Evolutionary conservation across 1,140 invertebrate species (phyloP).

Genomic region (Drosophila parvula): DNA sequence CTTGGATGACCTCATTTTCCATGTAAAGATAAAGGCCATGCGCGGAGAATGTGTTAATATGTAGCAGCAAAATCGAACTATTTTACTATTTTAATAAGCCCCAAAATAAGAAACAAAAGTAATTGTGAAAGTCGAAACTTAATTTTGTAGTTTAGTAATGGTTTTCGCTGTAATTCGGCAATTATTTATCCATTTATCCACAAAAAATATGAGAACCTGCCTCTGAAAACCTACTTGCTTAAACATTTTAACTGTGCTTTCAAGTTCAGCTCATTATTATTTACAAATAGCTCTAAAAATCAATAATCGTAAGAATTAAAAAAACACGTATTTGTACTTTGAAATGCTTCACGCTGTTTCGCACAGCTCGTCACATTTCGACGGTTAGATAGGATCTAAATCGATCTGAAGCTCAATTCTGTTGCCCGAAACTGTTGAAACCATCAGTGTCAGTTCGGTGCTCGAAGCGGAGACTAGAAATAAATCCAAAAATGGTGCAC

Average conservation of each 20-base stretch:
- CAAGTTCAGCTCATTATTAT: slow-evolving; percentile 2
- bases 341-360: slow-evolving; percentile 31
- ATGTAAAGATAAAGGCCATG: no score
- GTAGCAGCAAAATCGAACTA: no score
- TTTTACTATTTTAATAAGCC: no score
- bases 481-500: slow-evolving; percentile 51
- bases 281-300: not conserved
- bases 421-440: not conserved
- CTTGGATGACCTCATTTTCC: no score
- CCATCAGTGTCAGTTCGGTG: slow-evolving; percentile 21
- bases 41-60: no score
- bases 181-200: no score
- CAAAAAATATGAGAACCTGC: not conserved
- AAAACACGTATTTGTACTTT: not conserved
- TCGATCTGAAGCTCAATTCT: slow-evolving; percentile 5
- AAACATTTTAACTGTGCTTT: not conserved
- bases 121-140: no score
- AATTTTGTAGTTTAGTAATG: no score
- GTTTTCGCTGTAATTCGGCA: no score
- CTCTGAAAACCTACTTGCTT: not conserved
- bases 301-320: not conserved
- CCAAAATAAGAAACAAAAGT: no score
- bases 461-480: not conserved
- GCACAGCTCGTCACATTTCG: slow-evolving; percentile 32
- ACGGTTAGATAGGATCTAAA: slow-evolving; percentile 50